Conservation (phyloP, 2,797 vertebrate species). For the Threskiornis aethiopicus region DNA sequence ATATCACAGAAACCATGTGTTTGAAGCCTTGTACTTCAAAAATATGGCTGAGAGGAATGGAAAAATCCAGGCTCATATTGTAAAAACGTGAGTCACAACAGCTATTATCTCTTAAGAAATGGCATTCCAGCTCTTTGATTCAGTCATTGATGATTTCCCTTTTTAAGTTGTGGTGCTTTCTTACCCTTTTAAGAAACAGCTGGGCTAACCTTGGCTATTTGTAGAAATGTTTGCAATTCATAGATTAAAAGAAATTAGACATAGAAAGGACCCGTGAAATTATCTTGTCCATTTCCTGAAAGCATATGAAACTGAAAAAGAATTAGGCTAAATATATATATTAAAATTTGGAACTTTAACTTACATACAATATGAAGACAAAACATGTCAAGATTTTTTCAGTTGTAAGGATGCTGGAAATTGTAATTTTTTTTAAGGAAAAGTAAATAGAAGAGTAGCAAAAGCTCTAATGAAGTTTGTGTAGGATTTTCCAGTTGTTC, state of each 20-base stretch:
- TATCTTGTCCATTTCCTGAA: conserved; percentile 14
- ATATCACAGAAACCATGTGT: conserved; percentile 49
- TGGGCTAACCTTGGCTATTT: conserved; percentile 25
- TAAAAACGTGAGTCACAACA: conserved; percentile 51
- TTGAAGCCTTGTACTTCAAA: conserved; percentile 55
- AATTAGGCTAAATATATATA: not conserved
- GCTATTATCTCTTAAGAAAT: conserved; percentile 55
- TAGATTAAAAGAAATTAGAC: conserved; percentile 43
- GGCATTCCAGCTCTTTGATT: conserved; percentile 39
- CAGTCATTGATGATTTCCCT: conserved; percentile 50
- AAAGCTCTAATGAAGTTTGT: not conserved
- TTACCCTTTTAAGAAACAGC: conserved; percentile 29
- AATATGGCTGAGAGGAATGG: conserved; percentile 43
- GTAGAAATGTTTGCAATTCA: conserved; percentile 38
- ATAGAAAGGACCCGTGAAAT: conserved; percentile 1
- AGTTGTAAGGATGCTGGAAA: not conserved
- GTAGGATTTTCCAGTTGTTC: not conserved
- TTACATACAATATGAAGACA: not conserved
- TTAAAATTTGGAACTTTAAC: not conserved
- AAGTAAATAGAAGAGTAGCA: not conserved
- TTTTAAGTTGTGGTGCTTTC: conserved; percentile 36
- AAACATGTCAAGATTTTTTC: not conserved
- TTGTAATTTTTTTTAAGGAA: not conserved
- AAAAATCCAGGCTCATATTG: conserved; percentile 41
- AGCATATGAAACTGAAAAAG: not conserved